Conservation (phyloP, 2,113 vertebrate genomes). For the Ophthalmotilapia sp. region DNA sequence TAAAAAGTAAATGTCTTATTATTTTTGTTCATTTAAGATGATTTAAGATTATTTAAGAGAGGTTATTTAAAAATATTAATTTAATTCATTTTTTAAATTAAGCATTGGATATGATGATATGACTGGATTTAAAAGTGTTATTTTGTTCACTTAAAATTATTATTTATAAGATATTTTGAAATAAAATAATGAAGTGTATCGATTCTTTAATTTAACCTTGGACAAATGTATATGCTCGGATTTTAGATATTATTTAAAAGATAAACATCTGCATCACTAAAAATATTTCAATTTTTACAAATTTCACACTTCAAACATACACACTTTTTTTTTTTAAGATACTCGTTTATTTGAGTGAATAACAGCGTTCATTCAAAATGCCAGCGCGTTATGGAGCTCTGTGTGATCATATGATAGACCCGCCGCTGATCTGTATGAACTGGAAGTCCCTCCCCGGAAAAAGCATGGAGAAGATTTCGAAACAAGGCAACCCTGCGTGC, state of each 20-base stretch:
- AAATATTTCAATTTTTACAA: not conserved
- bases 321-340: not conserved
- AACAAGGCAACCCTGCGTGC: not conserved
- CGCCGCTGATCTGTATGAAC: not conserved
- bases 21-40: not conserved
- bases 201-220: not conserved
- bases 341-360: not conserved
- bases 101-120: not conserved
- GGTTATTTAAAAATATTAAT: not conserved
- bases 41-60: not conserved
- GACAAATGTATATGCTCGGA: not conserved
- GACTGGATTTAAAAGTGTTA: not conserved
- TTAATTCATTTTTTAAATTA: not conserved
- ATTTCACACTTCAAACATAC: not conserved
- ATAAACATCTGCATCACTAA: not conserved
- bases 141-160: not conserved
- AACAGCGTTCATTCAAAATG: not conserved
- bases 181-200: not conserved
- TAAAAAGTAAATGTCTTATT: not conserved
- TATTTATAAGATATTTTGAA: not conserved
- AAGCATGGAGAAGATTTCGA: constrained; percentile 32
- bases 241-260: not conserved
- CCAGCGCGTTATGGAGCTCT: not conserved
- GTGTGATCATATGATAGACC: not conserved
- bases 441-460: constrained; percentile 72